These are phyloP conservation scores for Coranthus polyacanthus DNA, from an alignment of 2,797 vertebrate genomes.

Conservation along the genomic window DNA sequence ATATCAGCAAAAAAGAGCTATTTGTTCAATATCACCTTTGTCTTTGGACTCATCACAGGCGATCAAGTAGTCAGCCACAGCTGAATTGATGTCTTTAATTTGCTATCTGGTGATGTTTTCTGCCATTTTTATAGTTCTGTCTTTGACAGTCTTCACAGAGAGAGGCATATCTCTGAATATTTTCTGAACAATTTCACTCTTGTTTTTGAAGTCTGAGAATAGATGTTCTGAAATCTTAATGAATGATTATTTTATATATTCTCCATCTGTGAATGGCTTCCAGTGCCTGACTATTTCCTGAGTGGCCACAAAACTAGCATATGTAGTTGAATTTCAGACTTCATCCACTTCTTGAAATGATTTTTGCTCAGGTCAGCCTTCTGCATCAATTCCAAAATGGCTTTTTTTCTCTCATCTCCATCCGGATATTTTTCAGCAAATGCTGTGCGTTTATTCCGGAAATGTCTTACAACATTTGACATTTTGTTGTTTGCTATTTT, in stretches of 20 bases:
- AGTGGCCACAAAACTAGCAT: conserved; percentile 17
- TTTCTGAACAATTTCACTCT: too few species aligned
- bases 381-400: background rate
- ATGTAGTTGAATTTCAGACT: conserved; percentile 9
- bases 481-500: conserved; percentile 40
- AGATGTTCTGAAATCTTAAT: too few species aligned
- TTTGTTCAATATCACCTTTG: background rate
- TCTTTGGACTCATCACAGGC: too few species aligned
- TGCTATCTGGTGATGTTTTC: too few species aligned
- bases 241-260: background rate
- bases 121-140: too few species aligned
- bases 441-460: conserved; percentile 23
- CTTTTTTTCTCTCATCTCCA: conserved; percentile 10
- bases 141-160: too few species aligned
- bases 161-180: too few species aligned
- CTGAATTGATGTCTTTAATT: too few species aligned
- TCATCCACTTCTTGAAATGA: conserved; percentile 8
- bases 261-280: conserved; percentile 18
- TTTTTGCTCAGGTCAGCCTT: background rate
- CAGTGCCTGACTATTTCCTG: background rate
- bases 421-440: conserved; percentile 11
- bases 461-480: conserved; percentile 40
- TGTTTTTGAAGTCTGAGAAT: background rate
- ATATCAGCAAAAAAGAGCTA: too few species aligned
- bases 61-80: too few species aligned